Conservation (phyloP, 1,140 invertebrate species). For the Samia ricini region DNA sequence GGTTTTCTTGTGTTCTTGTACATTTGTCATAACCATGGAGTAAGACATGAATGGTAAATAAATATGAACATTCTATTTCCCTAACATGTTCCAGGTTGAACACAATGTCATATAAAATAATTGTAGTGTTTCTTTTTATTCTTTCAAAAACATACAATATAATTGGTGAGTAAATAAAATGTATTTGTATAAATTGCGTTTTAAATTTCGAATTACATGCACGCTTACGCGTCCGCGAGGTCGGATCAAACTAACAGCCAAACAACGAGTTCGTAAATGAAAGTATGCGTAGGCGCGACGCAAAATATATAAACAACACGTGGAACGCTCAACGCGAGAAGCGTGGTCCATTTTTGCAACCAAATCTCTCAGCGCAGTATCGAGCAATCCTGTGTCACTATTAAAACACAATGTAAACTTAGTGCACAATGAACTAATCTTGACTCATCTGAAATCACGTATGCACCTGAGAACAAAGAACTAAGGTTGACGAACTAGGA, state of each 20-base stretch:
- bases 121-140: not conserved
- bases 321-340: conserved; percentile 37
- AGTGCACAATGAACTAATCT: conserved; percentile 19
- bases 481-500: conserved; percentile 67
- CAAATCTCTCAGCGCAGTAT: not conserved
- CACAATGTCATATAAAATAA: not conserved
- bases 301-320: conserved; percentile 77
- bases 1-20: too few relatives aligned
- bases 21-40: too few relatives aligned
- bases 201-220: conserved; percentile 24
- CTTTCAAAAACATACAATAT: not conserved
- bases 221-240: conserved; percentile 16
- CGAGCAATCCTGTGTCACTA: not conserved
- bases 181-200: conserved; percentile 25
- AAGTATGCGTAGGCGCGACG: conserved; percentile 51
- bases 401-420: conserved; percentile 4
- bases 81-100: not conserved
- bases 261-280: conserved; percentile 43
- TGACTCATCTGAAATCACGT: conserved; percentile 50
- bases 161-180: not conserved
- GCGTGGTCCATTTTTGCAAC: conserved; percentile 20
- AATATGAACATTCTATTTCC: not conserved
- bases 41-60: not conserved
- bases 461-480: conserved; percentile 67
- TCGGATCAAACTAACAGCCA: conserved; percentile 35